phyloP scores from a whole-genome alignment of 2,113 vertebrate genomes.

The Cyphomyrus discorhynchus region DNA sequence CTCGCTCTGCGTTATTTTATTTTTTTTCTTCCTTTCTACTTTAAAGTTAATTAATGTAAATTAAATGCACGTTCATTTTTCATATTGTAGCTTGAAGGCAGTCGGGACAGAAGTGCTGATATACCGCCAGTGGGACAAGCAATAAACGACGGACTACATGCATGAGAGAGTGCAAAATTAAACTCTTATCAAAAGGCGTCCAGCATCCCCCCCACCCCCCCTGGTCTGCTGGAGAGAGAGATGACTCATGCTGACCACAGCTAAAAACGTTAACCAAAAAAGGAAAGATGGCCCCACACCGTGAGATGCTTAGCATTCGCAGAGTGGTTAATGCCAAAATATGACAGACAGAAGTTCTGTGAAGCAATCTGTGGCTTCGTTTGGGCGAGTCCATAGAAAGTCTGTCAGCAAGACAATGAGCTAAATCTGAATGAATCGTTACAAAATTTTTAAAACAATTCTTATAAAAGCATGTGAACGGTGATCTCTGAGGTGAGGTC shows the following conservation, averaged over 20 bases:
- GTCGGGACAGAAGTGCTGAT: neutral
- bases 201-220: neutral
- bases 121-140: neutral
- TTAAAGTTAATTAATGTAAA: neutral
- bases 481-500: neutral
- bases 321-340: neutral
- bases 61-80: neutral
- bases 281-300: neutral
- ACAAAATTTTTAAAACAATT: neutral
- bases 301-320: neutral
- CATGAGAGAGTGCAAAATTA: neutral
- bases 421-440: neutral
- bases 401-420: neutral
- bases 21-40: neutral
- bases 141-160: neutral
- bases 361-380: neutral
- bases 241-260: constrained; percentile 19
- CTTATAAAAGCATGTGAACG: neutral
- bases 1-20: too few relatives aligned
- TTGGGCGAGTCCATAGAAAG: neutral
- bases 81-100: neutral
- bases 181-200: neutral
- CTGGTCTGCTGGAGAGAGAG: neutral
- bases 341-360: neutral
- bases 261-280: constrained; percentile 9